Evolutionary conservation across 1,140 invertebrate species (phyloP).

Genomic region (Pseudobourletiella spinata): DNA sequence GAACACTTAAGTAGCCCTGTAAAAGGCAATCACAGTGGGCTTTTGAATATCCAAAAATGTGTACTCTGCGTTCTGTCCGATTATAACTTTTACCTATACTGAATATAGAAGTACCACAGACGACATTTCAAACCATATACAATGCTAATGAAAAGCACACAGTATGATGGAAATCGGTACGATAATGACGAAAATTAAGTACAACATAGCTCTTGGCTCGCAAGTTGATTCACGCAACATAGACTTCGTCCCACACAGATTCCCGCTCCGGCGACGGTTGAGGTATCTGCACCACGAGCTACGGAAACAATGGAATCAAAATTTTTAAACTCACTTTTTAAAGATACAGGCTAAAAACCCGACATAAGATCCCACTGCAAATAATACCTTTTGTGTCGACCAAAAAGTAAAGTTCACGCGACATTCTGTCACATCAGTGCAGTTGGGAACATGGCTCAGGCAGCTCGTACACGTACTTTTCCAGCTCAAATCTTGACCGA

Average conservation of each 20-base stretch:
- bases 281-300: slow-evolving; percentile 48
- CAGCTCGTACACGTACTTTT: slow-evolving; percentile 26
- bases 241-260: slow-evolving; percentile 59
- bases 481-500: slow-evolving; percentile 19
- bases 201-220: slow-evolving; percentile 59
- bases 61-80: no score
- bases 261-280: slow-evolving; percentile 27
- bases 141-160: slow-evolving; percentile 64
- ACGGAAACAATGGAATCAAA: slow-evolving; percentile 57
- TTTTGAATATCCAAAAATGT: no score
- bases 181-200: slow-evolving; percentile 56
- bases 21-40: no score
- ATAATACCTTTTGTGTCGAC: slow-evolving; percentile 42
- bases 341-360: slow-evolving; percentile 6
- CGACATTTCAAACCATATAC: no score
- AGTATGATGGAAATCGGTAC: slow-evolving; percentile 59
- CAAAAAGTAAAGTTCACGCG: slow-evolving; percentile 55
- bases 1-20: no score
- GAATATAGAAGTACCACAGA: no score
- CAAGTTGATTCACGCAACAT: slow-evolving; percentile 61
- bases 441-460: slow-evolving; percentile 24
- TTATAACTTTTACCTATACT: no score
- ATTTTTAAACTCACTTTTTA: no score
- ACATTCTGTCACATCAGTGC: slow-evolving; percentile 49
- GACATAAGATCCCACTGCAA: no score